These are phyloP conservation scores for Sinonovacula constricta DNA, from an alignment of 1,140 invertebrate genomes.

Conservation along the genomic window DNA sequence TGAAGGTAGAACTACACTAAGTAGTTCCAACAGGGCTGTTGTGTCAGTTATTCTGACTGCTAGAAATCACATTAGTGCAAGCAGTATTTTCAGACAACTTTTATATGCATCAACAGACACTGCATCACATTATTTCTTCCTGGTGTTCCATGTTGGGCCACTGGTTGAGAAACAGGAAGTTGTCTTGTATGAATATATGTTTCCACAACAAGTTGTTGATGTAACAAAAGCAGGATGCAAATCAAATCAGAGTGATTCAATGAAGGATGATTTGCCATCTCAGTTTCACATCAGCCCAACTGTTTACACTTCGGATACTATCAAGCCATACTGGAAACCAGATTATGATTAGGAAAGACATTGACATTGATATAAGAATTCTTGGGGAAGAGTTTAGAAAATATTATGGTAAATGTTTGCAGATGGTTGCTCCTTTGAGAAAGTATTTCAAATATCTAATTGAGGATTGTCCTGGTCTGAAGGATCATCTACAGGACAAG, in stretches of 20 bases:
- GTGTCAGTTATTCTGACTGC: constrained; percentile 26
- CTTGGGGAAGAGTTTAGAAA: constrained; percentile 23
- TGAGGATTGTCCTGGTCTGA: constrained; percentile 36
- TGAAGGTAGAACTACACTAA: no score
- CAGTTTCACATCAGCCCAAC: constrained; percentile 30
- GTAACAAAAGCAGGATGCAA: neutral
- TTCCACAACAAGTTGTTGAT: constrained; percentile 7
- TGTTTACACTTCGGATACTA: no score
- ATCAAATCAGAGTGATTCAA: neutral
- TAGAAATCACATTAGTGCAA: constrained; percentile 10
- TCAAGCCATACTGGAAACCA: no score
- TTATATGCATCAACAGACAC: constrained; percentile 29
- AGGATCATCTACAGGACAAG: constrained; percentile 25
- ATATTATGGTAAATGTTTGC: constrained; percentile 22
- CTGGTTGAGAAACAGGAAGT: constrained; percentile 54
- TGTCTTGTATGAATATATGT: constrained; percentile 52
- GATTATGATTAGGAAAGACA: no score
- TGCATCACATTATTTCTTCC: constrained; percentile 31
- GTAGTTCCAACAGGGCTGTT: constrained; percentile 17
- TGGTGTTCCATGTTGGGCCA: constrained; percentile 57
- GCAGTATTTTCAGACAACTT: constrained; percentile 43
- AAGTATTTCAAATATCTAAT: constrained; percentile 43
- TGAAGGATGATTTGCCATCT: neutral
- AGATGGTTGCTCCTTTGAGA: constrained; percentile 20
- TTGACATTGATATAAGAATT: constrained; percentile 18